A percentile compares a stretch with the other conserved stretches of the same genome.
phyloP scores from a whole-genome alignment of 2,888 invertebrate genomes.

The Drosophila neotestacea region DNA sequence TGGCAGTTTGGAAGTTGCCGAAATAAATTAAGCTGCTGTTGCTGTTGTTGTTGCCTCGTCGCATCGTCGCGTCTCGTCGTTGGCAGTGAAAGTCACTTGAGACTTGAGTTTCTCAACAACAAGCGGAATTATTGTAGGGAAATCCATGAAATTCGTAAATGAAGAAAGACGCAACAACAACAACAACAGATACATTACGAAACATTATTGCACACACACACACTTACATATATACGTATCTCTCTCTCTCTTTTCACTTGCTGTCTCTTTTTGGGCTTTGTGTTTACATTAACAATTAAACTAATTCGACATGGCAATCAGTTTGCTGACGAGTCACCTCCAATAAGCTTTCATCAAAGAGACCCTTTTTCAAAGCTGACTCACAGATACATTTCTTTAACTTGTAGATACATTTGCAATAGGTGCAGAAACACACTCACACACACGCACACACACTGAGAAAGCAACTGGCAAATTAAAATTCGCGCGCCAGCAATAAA shows the following conservation, averaged over 20 bases:
- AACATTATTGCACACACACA: conserved; percentile 56
- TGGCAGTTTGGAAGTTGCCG: conserved; percentile 38
- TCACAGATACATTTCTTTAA: conserved; percentile 44
- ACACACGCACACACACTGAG: conserved; percentile 29
- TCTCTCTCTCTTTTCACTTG: not conserved
- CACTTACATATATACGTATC: conserved; percentile 8
- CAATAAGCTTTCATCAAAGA: conserved; percentile 39
- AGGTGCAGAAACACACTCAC: conserved; percentile 39
- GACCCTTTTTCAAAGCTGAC: conserved; percentile 59
- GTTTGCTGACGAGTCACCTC: conserved; percentile 52
- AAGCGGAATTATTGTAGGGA: conserved; percentile 75
- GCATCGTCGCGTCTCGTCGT: conserved; percentile 30
- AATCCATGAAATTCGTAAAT: conserved; percentile 81
- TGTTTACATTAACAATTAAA: conserved; percentile 76
- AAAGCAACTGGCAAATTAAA: conserved; percentile 55
- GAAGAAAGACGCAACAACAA: conserved; percentile 66
- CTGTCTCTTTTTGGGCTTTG: not conserved
- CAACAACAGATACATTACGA: conserved; percentile 63
- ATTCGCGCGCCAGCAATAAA: conserved; percentile 68
- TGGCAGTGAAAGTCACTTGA: conserved; percentile 66
- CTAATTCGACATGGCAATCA: conserved; percentile 75
- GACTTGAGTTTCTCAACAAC: conserved; percentile 69
- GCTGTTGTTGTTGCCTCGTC: conserved; percentile 19
- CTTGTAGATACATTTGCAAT: conserved; percentile 21
- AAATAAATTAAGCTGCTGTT: conserved; percentile 57